Evolutionary conservation across 2,888 invertebrate genomes (phyloP), one percentile per base, ranked within the genome.

Genomic region (Diaprepes abbreviatus): DNA sequence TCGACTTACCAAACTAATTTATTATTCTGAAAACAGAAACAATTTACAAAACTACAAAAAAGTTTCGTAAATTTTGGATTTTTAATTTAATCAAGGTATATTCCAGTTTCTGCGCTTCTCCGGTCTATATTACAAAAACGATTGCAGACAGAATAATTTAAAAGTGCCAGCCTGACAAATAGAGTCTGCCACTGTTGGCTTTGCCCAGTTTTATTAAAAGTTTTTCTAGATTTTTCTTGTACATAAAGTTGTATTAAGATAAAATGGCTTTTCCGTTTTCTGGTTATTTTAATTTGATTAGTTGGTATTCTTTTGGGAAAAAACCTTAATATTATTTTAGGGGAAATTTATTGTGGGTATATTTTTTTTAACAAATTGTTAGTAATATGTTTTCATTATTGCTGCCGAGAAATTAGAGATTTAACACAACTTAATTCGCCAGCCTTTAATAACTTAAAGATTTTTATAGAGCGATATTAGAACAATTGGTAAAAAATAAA

Each of bases 241-340:
- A 64, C 64, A 69, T 59, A 69, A 69, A 69, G 59, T 64, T 69
- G 35, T 59, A 64, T 69, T 69, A 69, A 67, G 67, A 67, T 57
- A 62, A 67, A 62, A 62, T 35, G 55, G 55, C 62, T 24, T 36
- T 36, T n/a, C 48, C 35, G 40, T 40, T 24, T 21, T 35, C 36
- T 55, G 54, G 19, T 24, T 55, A 45, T 62, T 67, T 67, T 67
- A 54, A 67, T 62, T 45, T 62, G 48, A 16, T 58, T 57, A 48
- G 50, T 35, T 19, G 33, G 16, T 14, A 28, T 28, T n/a, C n/a
- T 24, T 45, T 12, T 9, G 6, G 12, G n/a, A 5, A 43, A 43
- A 43, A 43, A 43, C 48, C 21, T 24, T 28, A 6, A 28, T 50
- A 31, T 16, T 28, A 14, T 50, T 28, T 50, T 14, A 7, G 1